Base-by-base conservation (phyloP, 2,888 invertebrate species). In the Cryptophagus acutangulus region DNA sequence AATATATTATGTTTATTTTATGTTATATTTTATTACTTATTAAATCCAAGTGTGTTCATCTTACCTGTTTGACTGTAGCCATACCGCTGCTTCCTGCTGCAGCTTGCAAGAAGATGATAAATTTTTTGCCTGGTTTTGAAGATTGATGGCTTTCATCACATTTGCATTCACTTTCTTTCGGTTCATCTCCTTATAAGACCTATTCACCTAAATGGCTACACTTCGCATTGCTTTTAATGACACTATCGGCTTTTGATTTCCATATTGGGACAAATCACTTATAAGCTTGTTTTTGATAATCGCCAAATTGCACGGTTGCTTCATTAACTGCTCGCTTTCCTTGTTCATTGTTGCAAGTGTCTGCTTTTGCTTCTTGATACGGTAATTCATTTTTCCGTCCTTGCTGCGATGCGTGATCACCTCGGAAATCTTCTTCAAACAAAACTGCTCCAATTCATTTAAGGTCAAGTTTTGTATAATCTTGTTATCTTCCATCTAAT, bases 161-260 rank as follows among this genome's bases (percentile, higher is more conserved):
- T n/a, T n/a, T n/a, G n/a, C n/a, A n/a, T n/a, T n/a, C n/a, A n/a
- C n/a, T n/a, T n/a, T n/a, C n/a, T n/a, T n/a, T n/a, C n/a, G n/a
- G n/a, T n/a, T n/a, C n/a, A n/a, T n/a, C n/a, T n/a, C n/a, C n/a
- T n/a, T n/a, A n/a, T n/a, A n/a, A n/a, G n/a, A n/a, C 28, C 62
- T 43, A 39, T 59, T 72, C 1, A 89, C 88, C 73, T 91, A 90
- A 52, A 91, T 74, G 1, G 89, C 90, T 0, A 91, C 91, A 2
- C 89, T 88, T 37, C 91, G 74, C 1, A 87, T 89, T 34, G 90
- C 86, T 65, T 85, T 85, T 9, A 88, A 76, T 0, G 89, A 87
- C 40, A 78, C 73, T 36, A 82, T 71, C n/a, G 75, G 74, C 48
- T 75, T 74, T 5, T 75, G 73, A 18, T 72, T 70, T 2, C 31